Evolutionary conservation across 1,140 invertebrate genomes (phyloP).

Genomic region (Drosophila arawakana): DNA sequence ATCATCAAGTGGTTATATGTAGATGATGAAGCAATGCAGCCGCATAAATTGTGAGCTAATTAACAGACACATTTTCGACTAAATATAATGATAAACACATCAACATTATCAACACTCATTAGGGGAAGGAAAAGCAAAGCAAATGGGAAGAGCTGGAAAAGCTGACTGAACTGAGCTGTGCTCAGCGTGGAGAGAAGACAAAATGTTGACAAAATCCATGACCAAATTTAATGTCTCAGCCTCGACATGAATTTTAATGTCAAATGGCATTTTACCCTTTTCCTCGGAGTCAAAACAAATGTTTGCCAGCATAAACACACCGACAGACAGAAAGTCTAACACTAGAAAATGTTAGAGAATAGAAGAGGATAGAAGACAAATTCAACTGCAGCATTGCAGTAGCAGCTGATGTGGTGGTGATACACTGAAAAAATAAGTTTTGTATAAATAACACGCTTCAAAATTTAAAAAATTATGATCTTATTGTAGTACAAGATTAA

Average conservation of each 20-base stretch:
- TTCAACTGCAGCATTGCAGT: conserved; percentile 54
- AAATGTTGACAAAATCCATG: conserved; percentile 45
- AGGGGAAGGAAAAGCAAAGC: conserved; percentile 5
- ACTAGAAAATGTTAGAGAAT: background rate
- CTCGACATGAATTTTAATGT: conserved; percentile 69
- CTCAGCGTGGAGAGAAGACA: background rate
- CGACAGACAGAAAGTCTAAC: background rate
- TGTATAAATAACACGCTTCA: too few species aligned
- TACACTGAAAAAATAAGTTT: too few species aligned
- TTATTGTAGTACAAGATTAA: too few species aligned
- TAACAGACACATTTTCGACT: conserved; percentile 51
- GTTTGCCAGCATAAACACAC: conserved; percentile 55
- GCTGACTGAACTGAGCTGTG: background rate
- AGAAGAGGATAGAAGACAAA: conserved; percentile 32
- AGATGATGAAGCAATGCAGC: conserved; percentile 12
- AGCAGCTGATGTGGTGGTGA: conserved; percentile 23
- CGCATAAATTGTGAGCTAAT: conserved; percentile 59
- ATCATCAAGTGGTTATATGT: background rate
- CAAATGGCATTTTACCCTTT: conserved; percentile 32
- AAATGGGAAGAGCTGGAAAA: background rate
- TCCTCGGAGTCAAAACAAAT: conserved; percentile 69
- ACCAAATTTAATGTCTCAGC: conserved; percentile 53
- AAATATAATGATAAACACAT: conserved; percentile 69
- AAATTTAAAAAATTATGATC: too few species aligned
- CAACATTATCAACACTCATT: conserved; percentile 43